Evolutionary conservation across 2,113 vertebrate genomes (phyloP), one percentile per base, ranked within the genome.

Genomic region (Nibea albiflora): DNA sequence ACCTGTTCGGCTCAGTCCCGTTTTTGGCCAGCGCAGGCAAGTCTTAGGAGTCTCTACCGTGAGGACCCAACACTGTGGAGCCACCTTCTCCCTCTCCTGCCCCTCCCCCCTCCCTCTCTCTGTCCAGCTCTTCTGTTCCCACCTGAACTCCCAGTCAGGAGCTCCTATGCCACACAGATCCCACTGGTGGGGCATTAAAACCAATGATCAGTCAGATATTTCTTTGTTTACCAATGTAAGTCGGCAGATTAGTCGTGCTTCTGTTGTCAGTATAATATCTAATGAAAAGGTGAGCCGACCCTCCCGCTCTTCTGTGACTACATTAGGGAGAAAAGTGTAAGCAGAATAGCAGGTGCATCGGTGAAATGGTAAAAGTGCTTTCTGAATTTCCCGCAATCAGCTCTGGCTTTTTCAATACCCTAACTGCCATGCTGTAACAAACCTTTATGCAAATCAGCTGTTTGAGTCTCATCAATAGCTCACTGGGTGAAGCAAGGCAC

Each of bases 21-120:
- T 99, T 99, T 88, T 93, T 98, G 97, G 95, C 96, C 94, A 96
- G 94, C 88, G 91, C 98, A 98, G 98, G 98, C 98, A 99, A 99
- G 98, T 99, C 96, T 94, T 95, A 95, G 72, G 90, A 85, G 84
- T 84, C 88, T 84, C 90, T 79, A 73, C 86, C 76, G 19, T 72
- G 83, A 91, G 83, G 91, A 90, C 87, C 90, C 88, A 35, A 69
- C 89, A 85, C 80, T 88, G 86, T 92, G 91, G 93, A 94, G 87
- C 87, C 88, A 57, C 80, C 63, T 15, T 10, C 44, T 49, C 72
- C 35, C 61, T 16, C 22, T 49, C 14, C 63, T 68, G 5, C 60
- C 39, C 56, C 16, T 66, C 60, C 39, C 56, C 16, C 16, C 70
- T 31, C 20, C 60, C 39, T 26, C 53, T 56, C 46, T 3, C 46